Percentiles rank a stretch among this genome's conserved stretches.
Evolutionary conservation across 2,113 vertebrate species (phyloP).

Genomic region (Acrocephalus arundinaceus): DNA sequence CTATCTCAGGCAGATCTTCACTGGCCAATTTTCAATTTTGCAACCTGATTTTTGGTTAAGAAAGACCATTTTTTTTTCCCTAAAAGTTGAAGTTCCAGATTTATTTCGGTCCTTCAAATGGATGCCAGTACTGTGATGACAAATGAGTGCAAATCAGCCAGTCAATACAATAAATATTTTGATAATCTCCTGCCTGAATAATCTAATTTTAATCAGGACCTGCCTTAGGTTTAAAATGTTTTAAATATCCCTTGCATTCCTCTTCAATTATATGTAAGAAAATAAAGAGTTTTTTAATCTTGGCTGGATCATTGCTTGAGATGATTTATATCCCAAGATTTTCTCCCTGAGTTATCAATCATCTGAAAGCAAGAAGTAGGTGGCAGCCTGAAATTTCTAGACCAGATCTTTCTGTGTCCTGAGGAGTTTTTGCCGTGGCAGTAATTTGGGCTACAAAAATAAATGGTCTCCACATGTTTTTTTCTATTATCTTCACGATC

Average conservation of each 20-base stretch:
- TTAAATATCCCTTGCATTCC: slow-evolving; percentile 25
- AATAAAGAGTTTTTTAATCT: slow-evolving; percentile 52
- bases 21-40: neutral
- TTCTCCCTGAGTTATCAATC: slow-evolving; percentile 50
- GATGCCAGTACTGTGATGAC: neutral
- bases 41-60: neutral
- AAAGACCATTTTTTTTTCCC: neutral
- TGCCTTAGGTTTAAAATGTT: neutral
- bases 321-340: slow-evolving; percentile 52
- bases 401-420: neutral
- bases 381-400: slow-evolving; percentile 37
- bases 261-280: slow-evolving; percentile 45
- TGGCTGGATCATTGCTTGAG: slow-evolving; percentile 35
- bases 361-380: slow-evolving; percentile 13
- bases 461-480: neutral
- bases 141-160: neutral
- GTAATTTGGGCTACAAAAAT: neutral
- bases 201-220: slow-evolving; percentile 2
- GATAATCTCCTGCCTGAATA: neutral
- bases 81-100: neutral
- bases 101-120: neutral
- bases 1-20: neutral
- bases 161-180: slow-evolving; percentile 3
- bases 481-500: neutral
- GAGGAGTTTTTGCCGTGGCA: neutral